Conservation (phyloP, 2,888 invertebrate genomes). For the Heliconius hortense region DNA sequence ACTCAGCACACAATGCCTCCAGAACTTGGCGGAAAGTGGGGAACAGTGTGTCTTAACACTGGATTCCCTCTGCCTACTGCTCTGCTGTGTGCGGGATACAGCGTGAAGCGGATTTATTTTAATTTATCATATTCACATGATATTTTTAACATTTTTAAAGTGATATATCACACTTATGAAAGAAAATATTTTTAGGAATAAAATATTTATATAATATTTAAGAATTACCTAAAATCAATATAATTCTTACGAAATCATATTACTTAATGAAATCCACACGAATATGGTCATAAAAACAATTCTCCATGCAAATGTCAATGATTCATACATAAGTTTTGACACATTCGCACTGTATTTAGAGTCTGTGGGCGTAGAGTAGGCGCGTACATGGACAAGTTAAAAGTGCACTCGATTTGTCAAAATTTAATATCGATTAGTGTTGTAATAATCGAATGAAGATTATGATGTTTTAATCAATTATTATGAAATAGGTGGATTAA, state of each 20-base stretch:
- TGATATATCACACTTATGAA: too few relatives aligned
- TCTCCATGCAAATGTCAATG: conserved; percentile 35
- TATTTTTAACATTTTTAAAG: too few relatives aligned
- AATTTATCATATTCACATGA: too few relatives aligned
- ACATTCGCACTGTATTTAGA: conserved; percentile 28
- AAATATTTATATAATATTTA: not conserved
- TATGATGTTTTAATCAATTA: not conserved
- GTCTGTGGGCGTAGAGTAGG: conserved; percentile 24
- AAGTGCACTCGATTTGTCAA: conserved; percentile 11
- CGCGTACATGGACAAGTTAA: not conserved
- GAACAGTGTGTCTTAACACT: too few relatives aligned
- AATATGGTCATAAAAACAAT: conserved; percentile 35
- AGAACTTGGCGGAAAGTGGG: too few relatives aligned
- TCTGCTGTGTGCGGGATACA: too few relatives aligned
- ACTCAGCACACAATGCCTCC: too few relatives aligned
- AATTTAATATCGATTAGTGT: conserved; percentile 18
- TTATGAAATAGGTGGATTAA: not conserved
- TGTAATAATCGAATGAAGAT: not conserved
- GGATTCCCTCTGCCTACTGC: too few relatives aligned
- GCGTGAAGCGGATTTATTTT: too few relatives aligned
- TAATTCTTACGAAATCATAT: not conserved
- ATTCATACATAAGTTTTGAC: conserved; percentile 30
- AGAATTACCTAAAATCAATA: not conserved
- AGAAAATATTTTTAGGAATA: not conserved
- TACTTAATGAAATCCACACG: conserved; percentile 8